Percentiles rank a stretch among this genome's conserved stretches.
phyloP scores from a whole-genome alignment of 1,140 invertebrate genomes.

The Agraylea sexmaculata region DNA sequence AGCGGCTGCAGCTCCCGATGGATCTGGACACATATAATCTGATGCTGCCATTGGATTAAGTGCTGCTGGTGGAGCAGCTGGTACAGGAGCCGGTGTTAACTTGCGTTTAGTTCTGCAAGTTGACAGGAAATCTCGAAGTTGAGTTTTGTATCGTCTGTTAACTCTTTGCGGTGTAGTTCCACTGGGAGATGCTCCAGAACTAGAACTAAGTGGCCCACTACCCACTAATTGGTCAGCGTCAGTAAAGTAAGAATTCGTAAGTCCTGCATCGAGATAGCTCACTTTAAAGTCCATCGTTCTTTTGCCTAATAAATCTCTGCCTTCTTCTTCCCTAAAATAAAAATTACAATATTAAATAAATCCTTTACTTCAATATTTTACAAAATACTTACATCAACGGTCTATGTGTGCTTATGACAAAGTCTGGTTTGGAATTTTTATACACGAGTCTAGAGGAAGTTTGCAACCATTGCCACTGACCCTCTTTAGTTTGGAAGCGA shows the following conservation, averaged over 20 bases:
- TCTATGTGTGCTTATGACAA: conserved; percentile 94
- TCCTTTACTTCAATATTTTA: background rate
- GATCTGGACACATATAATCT: conserved; percentile 40
- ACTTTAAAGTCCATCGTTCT: conserved; percentile 98
- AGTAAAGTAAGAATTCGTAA: conserved; percentile 81
- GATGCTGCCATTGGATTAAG: conserved; percentile 31
- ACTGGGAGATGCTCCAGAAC: conserved; percentile 28
- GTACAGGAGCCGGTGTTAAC: conserved; percentile 43
- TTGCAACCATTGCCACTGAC: conserved; percentile 96
- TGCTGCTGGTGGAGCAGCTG: conserved; percentile 29
- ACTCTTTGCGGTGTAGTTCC: conserved; percentile 58
- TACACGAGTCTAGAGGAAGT: conserved; percentile 93
- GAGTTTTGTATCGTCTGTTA: conserved; percentile 82
- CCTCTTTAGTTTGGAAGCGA: conserved; percentile 86
- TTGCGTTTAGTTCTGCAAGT: conserved; percentile 85
- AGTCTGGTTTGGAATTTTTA: conserved; percentile 98
- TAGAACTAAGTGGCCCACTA: conserved; percentile 25
- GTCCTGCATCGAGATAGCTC: conserved; percentile 85
- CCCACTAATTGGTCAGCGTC: conserved; percentile 71
- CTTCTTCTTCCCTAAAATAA: conserved; percentile 86
- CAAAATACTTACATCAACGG: conserved; percentile 79
- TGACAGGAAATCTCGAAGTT: conserved; percentile 82
- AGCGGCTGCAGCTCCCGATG: conserved; percentile 53
- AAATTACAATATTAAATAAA: conserved; percentile 1
- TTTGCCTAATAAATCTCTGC: conserved; percentile 87